These are phyloP conservation scores for Camponotus vicinus DNA, from an alignment of 1,140 invertebrate genomes.

Conservation along the genomic window DNA sequence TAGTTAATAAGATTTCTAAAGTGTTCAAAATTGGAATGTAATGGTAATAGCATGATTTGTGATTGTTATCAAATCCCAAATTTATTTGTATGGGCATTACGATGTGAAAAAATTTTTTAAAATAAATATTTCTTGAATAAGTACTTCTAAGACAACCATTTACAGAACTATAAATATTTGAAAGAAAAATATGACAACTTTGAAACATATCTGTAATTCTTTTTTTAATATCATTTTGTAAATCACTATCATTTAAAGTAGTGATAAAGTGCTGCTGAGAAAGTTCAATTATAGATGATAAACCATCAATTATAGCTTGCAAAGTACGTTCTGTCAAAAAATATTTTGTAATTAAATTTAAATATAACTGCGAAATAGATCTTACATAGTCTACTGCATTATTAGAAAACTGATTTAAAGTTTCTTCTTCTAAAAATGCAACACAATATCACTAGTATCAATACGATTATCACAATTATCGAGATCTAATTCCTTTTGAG, in stretches of 20 bases:
- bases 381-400: too few relatives aligned
- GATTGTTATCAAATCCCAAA: conserved; percentile 7
- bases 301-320: too few relatives aligned
- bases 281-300: too few relatives aligned
- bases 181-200: background rate
- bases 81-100: conserved; percentile 3
- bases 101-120: background rate
- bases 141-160: conserved; percentile 7
- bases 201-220: conserved; percentile 11
- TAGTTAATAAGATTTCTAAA: background rate
- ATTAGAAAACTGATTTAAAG: too few relatives aligned
- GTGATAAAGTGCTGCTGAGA: background rate
- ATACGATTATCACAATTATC: too few relatives aligned
- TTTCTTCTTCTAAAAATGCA: too few relatives aligned
- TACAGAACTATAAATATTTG: background rate
- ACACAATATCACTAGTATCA: too few relatives aligned
- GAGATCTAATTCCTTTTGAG: too few relatives aligned
- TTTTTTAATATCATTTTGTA: background rate
- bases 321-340: too few relatives aligned
- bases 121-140: background rate
- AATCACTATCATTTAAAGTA: background rate
- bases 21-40: conserved; percentile 25
- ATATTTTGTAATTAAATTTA: too few relatives aligned
- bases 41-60: conserved; percentile 7
- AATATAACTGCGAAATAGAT: too few relatives aligned